phyloP scores from a whole-genome alignment of 2,797 vertebrate species.

The Eulemur coronatus region DNA sequence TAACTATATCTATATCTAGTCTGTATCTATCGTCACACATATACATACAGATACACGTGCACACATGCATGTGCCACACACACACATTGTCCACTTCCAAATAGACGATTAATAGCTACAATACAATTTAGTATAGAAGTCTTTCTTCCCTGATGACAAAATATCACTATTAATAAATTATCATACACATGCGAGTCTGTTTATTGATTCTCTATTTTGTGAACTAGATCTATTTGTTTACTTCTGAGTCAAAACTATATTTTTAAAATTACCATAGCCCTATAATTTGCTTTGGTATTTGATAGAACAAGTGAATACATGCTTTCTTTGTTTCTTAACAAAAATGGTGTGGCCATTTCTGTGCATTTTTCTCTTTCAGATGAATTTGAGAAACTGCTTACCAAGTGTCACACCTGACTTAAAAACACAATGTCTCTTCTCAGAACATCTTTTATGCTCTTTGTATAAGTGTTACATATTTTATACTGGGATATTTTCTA shows the following conservation, averaged over 20 bases:
- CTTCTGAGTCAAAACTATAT: neutral
- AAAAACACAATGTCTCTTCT: neutral
- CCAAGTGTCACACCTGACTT: neutral
- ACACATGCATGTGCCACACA: neutral
- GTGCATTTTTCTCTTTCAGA: neutral
- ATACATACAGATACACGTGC: neutral
- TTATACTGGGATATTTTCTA: neutral
- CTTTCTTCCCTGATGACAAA: neutral
- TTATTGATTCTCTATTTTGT: neutral
- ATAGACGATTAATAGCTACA: neutral
- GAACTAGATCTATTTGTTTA: neutral
- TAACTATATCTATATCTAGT: neutral
- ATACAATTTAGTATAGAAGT: neutral
- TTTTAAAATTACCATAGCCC: neutral
- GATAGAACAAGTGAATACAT: neutral
- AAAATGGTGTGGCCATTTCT: neutral
- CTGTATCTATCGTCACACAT: neutral
- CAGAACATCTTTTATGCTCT: neutral
- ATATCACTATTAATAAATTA: neutral
- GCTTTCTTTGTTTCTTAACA: neutral
- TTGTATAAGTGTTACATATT: neutral
- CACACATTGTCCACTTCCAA: neutral
- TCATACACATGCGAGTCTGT: neutral
- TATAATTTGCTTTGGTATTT: neutral
- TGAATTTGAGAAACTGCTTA: neutral